Evolutionary conservation across 2,888 invertebrate genomes (phyloP).

Genomic region (Tanypteryx hageni): DNA sequence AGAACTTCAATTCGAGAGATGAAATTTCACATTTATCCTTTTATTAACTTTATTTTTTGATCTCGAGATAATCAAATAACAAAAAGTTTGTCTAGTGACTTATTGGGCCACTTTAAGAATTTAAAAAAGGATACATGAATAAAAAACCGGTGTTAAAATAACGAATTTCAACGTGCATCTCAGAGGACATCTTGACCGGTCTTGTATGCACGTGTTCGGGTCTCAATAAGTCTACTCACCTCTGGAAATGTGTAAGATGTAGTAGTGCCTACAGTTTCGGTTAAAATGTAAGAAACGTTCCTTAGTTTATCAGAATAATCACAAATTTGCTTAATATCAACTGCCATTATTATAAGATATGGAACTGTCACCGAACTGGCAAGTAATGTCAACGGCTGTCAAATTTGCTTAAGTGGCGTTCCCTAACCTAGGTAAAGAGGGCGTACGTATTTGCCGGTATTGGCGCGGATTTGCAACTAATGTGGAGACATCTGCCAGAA

Average conservation of each 20-base stretch:
- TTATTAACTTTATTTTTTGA: neutral
- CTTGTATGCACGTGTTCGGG: constrained; percentile 44
- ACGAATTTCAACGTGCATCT: constrained; percentile 46
- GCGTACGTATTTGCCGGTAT: constrained; percentile 63
- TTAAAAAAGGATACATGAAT: no score
- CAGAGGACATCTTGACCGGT: constrained; percentile 61
- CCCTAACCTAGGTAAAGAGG: constrained; percentile 61
- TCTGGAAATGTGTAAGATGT: constrained; percentile 92
- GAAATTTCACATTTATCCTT: no score
- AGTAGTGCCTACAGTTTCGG: constrained; percentile 94
- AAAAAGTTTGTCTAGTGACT: no score
- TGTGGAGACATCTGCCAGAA: constrained; percentile 43
- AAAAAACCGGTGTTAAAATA: neutral
- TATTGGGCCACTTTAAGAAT: no score
- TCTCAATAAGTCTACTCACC: constrained; percentile 78
- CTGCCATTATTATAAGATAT: constrained; percentile 20
- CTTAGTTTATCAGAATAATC: constrained; percentile 37
- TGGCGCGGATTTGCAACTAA: constrained; percentile 56
- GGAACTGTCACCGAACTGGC: neutral
- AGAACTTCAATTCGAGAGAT: no score
- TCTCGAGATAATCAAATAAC: neutral
- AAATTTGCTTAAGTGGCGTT: constrained; percentile 38
- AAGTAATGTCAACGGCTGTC: constrained; percentile 23
- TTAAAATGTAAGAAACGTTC: constrained; percentile 75
- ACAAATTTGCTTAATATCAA: constrained; percentile 25